Evolutionary conservation across 2,888 invertebrate genomes (phyloP).

Genomic region (Brachypalpus laphriformis): DNA sequence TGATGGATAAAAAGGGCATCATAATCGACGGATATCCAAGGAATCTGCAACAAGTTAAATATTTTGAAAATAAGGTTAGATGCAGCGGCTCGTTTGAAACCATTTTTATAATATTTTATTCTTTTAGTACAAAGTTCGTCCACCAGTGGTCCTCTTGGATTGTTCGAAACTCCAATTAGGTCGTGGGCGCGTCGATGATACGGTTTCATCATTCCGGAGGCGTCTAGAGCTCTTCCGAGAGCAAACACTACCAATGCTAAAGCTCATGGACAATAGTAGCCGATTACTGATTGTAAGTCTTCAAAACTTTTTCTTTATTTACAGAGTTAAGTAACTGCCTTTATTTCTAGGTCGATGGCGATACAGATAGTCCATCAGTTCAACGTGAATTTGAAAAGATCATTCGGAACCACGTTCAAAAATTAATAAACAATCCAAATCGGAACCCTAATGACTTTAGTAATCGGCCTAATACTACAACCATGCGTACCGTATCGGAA

Average conservation of each 20-base stretch:
- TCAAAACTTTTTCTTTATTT: not conserved
- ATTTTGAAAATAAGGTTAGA: slow-evolving; percentile 94
- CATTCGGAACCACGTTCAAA: slow-evolving; percentile 87
- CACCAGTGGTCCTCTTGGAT: slow-evolving; percentile 93
- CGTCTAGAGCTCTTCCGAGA: slow-evolving; percentile 94
- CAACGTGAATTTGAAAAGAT: slow-evolving; percentile 90
- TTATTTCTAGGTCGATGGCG: slow-evolving; percentile 89
- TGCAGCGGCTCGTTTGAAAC: not conserved
- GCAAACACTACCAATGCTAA: slow-evolving; percentile 94
- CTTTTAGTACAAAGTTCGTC: slow-evolving; percentile 88
- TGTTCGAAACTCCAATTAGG: slow-evolving; percentile 95
- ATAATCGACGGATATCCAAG: slow-evolving; percentile 97
- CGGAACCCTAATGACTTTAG: slow-evolving; percentile 43
- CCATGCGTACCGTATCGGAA: slow-evolving; percentile 67
- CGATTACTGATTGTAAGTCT: slow-evolving; percentile 92
- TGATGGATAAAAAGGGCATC: slow-evolving; percentile 88
- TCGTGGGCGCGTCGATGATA: slow-evolving; percentile 92
- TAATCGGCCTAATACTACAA: slow-evolving; percentile 72
- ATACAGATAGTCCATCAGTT: slow-evolving; percentile 91
- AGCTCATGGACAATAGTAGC: slow-evolving; percentile 91
- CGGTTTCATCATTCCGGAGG: slow-evolving; percentile 92
- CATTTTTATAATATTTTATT: slow-evolving; percentile 15
- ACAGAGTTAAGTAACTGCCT: not conserved
- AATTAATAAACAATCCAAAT: slow-evolving; percentile 81
- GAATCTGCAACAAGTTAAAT: slow-evolving; percentile 92